Conservation (phyloP, 2,888 invertebrate species). For the Mesorhabditis sp. region DNA sequence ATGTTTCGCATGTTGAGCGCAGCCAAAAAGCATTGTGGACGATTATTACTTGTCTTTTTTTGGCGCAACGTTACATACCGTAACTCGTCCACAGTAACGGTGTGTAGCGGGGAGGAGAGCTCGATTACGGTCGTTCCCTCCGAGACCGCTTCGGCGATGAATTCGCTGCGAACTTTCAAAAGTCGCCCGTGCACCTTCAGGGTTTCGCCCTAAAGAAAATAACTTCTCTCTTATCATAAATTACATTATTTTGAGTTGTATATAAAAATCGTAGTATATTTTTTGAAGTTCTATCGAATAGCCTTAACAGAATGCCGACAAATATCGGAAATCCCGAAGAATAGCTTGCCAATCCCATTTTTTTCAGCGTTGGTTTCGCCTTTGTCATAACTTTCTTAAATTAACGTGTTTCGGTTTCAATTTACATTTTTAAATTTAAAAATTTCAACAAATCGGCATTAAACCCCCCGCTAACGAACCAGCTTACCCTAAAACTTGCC, state of each 20-base stretch:
- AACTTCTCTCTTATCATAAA: not conserved
- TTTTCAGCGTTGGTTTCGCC: too few relatives aligned
- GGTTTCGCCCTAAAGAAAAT: not conserved
- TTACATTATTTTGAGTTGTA: not conserved
- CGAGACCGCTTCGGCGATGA: not conserved
- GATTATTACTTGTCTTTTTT: too few relatives aligned
- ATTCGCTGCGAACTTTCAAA: not conserved
- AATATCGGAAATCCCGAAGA: too few relatives aligned
- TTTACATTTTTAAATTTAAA: too few relatives aligned
- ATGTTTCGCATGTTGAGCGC: too few relatives aligned
- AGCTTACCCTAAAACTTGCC: too few relatives aligned
- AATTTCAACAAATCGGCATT: too few relatives aligned
- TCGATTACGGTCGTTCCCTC: not conserved
- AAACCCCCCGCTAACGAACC: too few relatives aligned
- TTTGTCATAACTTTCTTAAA: too few relatives aligned
- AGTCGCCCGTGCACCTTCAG: not conserved
- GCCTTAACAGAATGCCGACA: not conserved
- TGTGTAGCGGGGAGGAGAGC: not conserved
- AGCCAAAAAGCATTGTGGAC: too few relatives aligned
- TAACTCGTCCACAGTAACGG: slow-evolving; percentile 4
- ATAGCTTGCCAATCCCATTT: too few relatives aligned
- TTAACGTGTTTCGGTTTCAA: too few relatives aligned
- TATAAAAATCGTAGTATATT: not conserved
- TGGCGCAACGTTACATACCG: not conserved
- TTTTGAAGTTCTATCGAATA: not conserved